Evolutionary conservation across 2,888 invertebrate genomes (phyloP), one percentile per base, ranked within the genome.

Genomic region (Kuschelorhynchus macadamiae): DNA sequence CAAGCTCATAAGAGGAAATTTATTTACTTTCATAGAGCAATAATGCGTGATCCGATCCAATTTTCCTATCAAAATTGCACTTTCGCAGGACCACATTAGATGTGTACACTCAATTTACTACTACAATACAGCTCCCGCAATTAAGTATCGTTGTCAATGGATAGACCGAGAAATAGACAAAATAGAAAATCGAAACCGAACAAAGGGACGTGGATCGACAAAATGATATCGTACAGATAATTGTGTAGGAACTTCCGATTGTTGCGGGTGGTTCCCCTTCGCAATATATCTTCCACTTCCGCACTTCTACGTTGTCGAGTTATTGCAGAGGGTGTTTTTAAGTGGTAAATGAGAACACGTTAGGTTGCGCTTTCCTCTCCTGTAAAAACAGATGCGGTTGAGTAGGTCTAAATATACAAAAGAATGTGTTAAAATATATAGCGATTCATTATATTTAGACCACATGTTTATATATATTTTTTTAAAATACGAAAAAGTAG

Each of bases 231-330:
- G 12, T n/a, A 44, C 9, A 52, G 65, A 59, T 65, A 59, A 41
- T 36, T 25, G 57, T 52, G 32, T 44, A 52, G 52, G 59, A 57
- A 59, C 57, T 65, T 59, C 65, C 65, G 56, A 21, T 65, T 64
- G 14, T 60, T 49, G 52, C 36, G 50, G 32, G 57, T 65, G 33
- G 50, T 41, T 56, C 50, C 65, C 57, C 59, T 33, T 11, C 18
- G 33, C 49, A 9, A 56, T 59, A 65, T 59, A 59, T 65, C 44
- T 32, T 16, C 18, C 9, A 50, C 59, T 57, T 65, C 65, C 65
- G 65, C 65, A 52, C 41, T 33, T 59, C 18, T 44, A 20, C 17
- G n/a, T n/a, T n/a, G n/a, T n/a, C n/a, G n/a, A n/a, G n/a, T n/a
- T 16, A 11, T 17, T 44, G 39, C 33, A 42, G 39, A 65, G 21